Base-by-base conservation (phyloP, 2,797 vertebrate genomes). In the Acanthiza pusilla region DNA sequence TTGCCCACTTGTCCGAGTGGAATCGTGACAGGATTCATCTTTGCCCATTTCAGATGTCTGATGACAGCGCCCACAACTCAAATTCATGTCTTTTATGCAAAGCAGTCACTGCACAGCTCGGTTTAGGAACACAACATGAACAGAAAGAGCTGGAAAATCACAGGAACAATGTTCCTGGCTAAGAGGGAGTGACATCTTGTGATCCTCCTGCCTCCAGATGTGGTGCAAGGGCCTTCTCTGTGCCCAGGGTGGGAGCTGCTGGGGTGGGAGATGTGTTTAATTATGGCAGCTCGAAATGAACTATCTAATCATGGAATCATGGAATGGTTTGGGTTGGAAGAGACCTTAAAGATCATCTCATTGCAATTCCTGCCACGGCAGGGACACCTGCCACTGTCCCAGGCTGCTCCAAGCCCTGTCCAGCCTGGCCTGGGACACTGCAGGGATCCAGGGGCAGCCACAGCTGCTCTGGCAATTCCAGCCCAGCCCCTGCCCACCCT, bases 401-500 rank as follows among this genome's bases (percentile, higher is more conserved):
- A 76, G 50, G 19, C 0, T 43, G 22, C 11, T 62, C 50, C 23
- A 43, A 48, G 20, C 8, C 15, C 32, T 0, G 0, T 29, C 43
- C 72, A 45, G 0, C 26, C 32, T 51, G 57, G 27, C 17, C n/a
- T 57, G 70, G 57, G 29, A 9, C 32, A 43, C 5, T 68, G 1
- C 43, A 70, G 32, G 23, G 32, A 75, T 50, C 8, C 62, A 85
- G 50, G 23, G 16, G 16, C 43, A 76, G 42, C 15, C 48, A 23
- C 62, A 81, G 27, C 32, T 68, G 1, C 34, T 43, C 70, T 61
- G 68, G 17, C 3, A 7, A 50, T 2, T 26, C 12, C 16, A 51
- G 21, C 19, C 20, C 40, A 71, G 57, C 14, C 9, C 11, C 10
- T 60, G 2, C 0, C 7, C 40, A 17, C 4, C 40, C 30, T 77